phyloP scores from a whole-genome alignment of 1,140 invertebrate species.

The Drosophila nigrodunni region DNA sequence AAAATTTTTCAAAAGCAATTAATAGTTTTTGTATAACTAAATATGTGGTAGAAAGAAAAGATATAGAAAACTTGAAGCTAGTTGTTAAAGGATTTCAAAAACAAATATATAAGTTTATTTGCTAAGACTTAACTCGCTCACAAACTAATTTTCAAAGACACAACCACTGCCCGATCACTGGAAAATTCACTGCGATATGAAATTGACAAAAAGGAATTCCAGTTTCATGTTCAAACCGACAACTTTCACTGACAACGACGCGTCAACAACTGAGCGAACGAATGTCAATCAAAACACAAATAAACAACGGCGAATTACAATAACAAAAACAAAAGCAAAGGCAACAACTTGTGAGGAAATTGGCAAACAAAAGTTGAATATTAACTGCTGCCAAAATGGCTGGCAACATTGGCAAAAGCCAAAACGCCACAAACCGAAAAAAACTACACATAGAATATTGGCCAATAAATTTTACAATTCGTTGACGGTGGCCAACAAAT shows the following conservation, averaged over 20 bases:
- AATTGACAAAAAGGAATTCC: slow-evolving; percentile 7
- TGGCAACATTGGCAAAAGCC: slow-evolving; percentile 30
- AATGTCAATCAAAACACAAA: slow-evolving; percentile 57
- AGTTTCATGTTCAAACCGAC: slow-evolving; percentile 9
- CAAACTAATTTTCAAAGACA: too few species aligned
- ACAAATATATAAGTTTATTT: too few species aligned
- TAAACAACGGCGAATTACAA: slow-evolving; percentile 47
- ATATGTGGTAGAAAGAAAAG: too few species aligned
- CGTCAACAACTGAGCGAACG: slow-evolving; percentile 44
- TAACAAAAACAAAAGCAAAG: slow-evolving; percentile 26
- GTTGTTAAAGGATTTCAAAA: too few species aligned
- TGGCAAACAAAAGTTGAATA: slow-evolving; percentile 73
- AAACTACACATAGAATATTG: slow-evolving; percentile 67
- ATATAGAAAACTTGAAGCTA: too few species aligned
- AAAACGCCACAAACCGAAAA: slow-evolving; percentile 8
- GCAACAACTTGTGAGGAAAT: slow-evolving; percentile 57
- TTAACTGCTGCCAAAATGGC: slow-evolving; percentile 77
- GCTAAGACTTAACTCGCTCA: too few species aligned
- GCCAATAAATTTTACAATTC: slow-evolving; percentile 83
- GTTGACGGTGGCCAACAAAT: slow-evolving; percentile 69
- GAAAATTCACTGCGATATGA: neutral
- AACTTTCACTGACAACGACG: slow-evolving; percentile 49
- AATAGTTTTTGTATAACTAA: too few species aligned
- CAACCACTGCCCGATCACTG: too few species aligned
- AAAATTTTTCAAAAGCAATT: too few species aligned